Base-by-base conservation (phyloP, 2,113 vertebrate genomes). In the Synodontis membranacea region DNA sequence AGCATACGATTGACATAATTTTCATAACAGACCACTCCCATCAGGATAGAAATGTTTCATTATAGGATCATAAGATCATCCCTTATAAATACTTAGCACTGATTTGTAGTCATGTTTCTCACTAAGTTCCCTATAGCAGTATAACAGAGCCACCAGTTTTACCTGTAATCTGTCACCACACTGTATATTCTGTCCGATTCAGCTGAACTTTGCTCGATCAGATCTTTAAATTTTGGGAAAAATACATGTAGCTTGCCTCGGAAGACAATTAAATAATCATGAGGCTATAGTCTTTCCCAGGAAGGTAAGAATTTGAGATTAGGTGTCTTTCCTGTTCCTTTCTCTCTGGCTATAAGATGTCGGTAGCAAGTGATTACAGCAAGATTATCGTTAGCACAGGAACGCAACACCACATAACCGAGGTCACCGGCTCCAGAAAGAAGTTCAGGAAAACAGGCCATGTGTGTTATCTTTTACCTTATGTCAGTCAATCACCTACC, bases 341-440 rank as follows among this genome's bases (percentile, higher is more conserved):
- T 58, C 62, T 84, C 31, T 25, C 34, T 31, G 70, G 48, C 76
- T 64, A 82, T 83, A 64, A 68, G 34, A 83, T 88, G 72, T 88
- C 62, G 85, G 81, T 85, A 88, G 81, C 60, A 37, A 79, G 64
- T 90, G 89, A 90, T 85, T 85, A 88, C 54, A 39, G n/a, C 72
- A 85, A 88, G 79, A 56, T 82, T 82, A 88, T 84, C 85, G 83
- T 44, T 66, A 39, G 79, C 75, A 48, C 44, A 44, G 87, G 83
- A 89, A 89, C 14, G 86, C 84, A 86, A 88, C 31, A 89, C 86
- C 64, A 15, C 23, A 70, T 54, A 74, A 62, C 64, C 80, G 84
- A 62, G 74, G 85, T 70, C 68, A 66, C 62, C 19, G 42, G 3
- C 25, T 86, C 60, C 37, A 39, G 48, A 44, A 56, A 39, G 75